Conservation (phyloP, 2,888 invertebrate genomes). For the Sceliomorpha sp. region DNA sequence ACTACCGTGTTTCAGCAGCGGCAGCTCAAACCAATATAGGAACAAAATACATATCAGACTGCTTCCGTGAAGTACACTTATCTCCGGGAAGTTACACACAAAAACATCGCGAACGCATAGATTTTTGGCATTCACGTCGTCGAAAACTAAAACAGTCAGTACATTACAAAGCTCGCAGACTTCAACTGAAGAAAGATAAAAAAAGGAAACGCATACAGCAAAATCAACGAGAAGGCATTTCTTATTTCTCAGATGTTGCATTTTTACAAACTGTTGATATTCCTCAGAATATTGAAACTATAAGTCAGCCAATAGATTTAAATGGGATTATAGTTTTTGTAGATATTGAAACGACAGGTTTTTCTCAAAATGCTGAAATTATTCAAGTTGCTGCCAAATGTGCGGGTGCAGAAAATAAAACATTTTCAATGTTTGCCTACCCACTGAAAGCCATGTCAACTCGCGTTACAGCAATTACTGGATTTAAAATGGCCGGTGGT, state of each 20-base stretch:
- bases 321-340: slow-evolving; percentile 10
- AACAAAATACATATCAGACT: neutral
- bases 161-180: neutral
- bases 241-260: slow-evolving; percentile 23
- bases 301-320: neutral
- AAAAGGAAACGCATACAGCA: slow-evolving; percentile 6
- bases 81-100: neutral
- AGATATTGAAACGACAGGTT: slow-evolving; percentile 33
- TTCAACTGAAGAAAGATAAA: neutral
- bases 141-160: neutral
- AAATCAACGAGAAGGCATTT: slow-evolving; percentile 16
- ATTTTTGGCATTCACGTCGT: slow-evolving; percentile 26
- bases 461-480: slow-evolving; percentile 13
- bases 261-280: slow-evolving; percentile 10
- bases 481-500: slow-evolving; percentile 18
- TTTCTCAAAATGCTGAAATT: slow-evolving; percentile 22
- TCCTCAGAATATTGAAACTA: neutral
- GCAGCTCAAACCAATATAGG: neutral
- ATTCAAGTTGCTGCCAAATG: slow-evolving; percentile 34
- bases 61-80: neutral
- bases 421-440: slow-evolving; percentile 21
- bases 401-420: neutral
- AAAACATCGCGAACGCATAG: slow-evolving; percentile 18
- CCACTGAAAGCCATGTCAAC: slow-evolving; percentile 18
- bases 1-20: no score